Evolutionary conservation across 2,888 invertebrate genomes (phyloP).

Genomic region (Drosophila silvestris): DNA sequence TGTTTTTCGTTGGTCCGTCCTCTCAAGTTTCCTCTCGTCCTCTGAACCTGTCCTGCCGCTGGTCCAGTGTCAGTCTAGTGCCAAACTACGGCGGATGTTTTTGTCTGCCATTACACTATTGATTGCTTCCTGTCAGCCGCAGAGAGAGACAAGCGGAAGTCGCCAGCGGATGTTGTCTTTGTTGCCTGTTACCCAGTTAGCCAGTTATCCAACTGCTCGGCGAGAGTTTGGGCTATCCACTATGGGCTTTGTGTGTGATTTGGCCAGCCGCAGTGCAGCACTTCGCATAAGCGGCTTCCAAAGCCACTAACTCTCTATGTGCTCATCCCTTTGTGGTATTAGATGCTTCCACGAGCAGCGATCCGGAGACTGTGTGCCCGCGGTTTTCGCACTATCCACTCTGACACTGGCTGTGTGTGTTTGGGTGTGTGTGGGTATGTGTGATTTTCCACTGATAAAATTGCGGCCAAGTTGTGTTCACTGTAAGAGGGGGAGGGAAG

Average conservation of each 20-base stretch:
- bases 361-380: slow-evolving; percentile 16
- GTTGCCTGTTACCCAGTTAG: slow-evolving; percentile 39
- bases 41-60: background rate
- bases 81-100: slow-evolving; percentile 63
- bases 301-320: slow-evolving; percentile 3
- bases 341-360: slow-evolving; percentile 5
- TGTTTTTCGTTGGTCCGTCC: slow-evolving; percentile 15
- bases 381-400: slow-evolving; percentile 44
- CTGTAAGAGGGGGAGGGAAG: slow-evolving; percentile 1
- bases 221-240: slow-evolving; percentile 24
- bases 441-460: slow-evolving; percentile 47
- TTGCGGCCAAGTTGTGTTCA: slow-evolving; percentile 65
- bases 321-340: slow-evolving; percentile 10
- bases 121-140: slow-evolving; percentile 80
- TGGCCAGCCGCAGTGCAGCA: slow-evolving; percentile 37
- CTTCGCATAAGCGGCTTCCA: slow-evolving; percentile 51
- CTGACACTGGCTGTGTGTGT: slow-evolving; percentile 2
- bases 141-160: slow-evolving; percentile 70
- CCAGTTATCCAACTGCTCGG: slow-evolving; percentile 23
- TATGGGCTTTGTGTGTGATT: slow-evolving; percentile 56
- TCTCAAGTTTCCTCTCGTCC: background rate
- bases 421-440: background rate
- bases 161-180: slow-evolving; percentile 68
- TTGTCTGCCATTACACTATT: slow-evolving; percentile 81
- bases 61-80: slow-evolving; percentile 31